Conservation (phyloP, 1,140 invertebrate species). For the Onthophagus taurus region DNA sequence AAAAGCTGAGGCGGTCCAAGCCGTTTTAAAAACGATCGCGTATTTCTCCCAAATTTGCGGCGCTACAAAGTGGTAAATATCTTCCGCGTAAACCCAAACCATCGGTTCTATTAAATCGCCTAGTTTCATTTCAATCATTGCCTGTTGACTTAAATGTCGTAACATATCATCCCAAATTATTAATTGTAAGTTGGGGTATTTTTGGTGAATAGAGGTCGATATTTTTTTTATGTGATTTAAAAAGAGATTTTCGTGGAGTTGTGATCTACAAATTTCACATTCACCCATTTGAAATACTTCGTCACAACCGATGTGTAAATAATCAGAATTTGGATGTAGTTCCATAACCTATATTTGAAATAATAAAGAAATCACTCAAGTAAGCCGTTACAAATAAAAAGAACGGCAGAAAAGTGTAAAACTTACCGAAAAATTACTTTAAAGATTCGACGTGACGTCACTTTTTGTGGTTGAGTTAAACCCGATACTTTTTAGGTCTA, state of each 20-base stretch:
- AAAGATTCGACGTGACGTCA: too few relatives aligned
- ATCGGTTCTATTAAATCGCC: constrained; percentile 72
- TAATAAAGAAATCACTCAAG: too few relatives aligned
- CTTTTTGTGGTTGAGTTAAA: too few relatives aligned
- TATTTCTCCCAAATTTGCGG: constrained; percentile 70
- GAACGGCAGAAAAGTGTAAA: too few relatives aligned
- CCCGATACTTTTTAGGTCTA: too few relatives aligned
- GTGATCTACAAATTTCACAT: constrained; percentile 57
- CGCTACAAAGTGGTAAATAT: constrained; percentile 41
- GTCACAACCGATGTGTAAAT: constrained; percentile 70
- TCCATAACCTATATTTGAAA: constrained; percentile 52
- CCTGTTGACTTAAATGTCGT: constrained; percentile 55
- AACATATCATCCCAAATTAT: constrained; percentile 97
- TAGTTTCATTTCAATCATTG: constrained; percentile 59
- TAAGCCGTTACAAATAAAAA: too few relatives aligned
- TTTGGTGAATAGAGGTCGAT: constrained; percentile 50
- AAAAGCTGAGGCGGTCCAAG: constrained; percentile 91
- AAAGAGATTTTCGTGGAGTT: constrained; percentile 51
- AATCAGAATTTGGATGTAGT: constrained; percentile 27
- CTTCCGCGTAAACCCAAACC: constrained; percentile 69
- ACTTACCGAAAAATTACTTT: too few relatives aligned
- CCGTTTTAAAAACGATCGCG: constrained; percentile 65
- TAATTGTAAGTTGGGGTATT: constrained; percentile 48
- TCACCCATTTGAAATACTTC: constrained; percentile 77
- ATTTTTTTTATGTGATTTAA: constrained; percentile 59